Evolutionary conservation across 2,888 invertebrate genomes (phyloP).

Genomic region (Autographa gamma): DNA sequence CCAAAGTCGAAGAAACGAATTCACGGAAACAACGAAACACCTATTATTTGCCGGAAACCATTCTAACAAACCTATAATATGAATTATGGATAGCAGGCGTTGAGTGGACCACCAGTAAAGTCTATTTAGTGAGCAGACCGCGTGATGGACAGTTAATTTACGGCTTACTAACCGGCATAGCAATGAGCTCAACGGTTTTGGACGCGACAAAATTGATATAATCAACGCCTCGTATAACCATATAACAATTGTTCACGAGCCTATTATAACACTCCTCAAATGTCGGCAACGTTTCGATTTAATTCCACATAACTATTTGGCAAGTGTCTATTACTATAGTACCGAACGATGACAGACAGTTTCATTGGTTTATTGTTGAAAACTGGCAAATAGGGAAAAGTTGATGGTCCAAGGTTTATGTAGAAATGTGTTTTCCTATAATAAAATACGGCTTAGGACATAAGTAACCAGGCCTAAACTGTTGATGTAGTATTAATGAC

Average conservation of each 20-base stretch:
- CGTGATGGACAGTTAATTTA: conserved; percentile 77
- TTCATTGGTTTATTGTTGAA: not conserved
- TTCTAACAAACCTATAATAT: conserved; percentile 49
- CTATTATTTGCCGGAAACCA: conserved; percentile 40
- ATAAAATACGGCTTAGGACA: too few relatives aligned
- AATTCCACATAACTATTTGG: conserved; percentile 14
- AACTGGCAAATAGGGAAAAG: not conserved
- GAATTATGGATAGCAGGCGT: conserved; percentile 57
- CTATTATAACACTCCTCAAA: conserved; percentile 57
- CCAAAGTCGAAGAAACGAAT: not conserved
- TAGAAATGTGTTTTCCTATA: not conserved
- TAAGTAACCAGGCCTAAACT: not conserved
- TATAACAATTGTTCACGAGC: conserved; percentile 65
- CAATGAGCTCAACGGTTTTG: conserved; percentile 67
- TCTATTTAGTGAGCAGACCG: conserved; percentile 59
- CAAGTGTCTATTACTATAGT: not conserved
- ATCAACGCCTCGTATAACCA: conserved; percentile 65
- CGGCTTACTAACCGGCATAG: conserved; percentile 72
- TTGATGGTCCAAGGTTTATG: not conserved
- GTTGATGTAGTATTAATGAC: not conserved
- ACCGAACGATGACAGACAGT: not conserved
- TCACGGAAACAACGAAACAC: not conserved
- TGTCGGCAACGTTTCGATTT: conserved; percentile 59
- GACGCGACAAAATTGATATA: conserved; percentile 69
- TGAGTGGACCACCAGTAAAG: conserved; percentile 65